Evolutionary conservation across 2,888 invertebrate genomes (phyloP), one percentile per base, ranked within the genome.

Genomic region (Melikaiella ostensackeni): DNA sequence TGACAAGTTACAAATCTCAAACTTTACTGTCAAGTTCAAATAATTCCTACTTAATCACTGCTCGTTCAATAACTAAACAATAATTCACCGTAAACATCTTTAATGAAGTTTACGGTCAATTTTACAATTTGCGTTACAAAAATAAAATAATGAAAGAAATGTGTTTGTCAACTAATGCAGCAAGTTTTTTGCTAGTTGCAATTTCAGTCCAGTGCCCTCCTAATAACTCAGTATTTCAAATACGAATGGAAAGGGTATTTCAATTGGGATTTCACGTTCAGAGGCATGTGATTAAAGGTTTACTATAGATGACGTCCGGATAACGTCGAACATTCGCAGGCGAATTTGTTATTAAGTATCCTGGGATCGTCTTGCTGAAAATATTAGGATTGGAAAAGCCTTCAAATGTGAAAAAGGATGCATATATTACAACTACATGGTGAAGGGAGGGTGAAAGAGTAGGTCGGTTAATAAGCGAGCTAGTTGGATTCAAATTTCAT

Each of bases 401-500:
- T 70, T 70, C 6, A 50, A 27, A 55, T 7, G 30, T 70, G 70
- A 50, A 70, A 70, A 50, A 70, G 50, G 50, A 50, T 59, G 6
- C 21, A 27, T 59, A 27, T 59, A 70, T 70, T 50, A 70, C 33
- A 70, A 70, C 70, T 70, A 70, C 21, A 70, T 70, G 33, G 30
- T 50, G 19, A 33, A 30, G 33, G 70, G 27, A 70, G 50, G n/a
- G 70, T 70, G 33, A 70, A 70, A 70, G 50, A n/a, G 19, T 46
- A 55, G 8, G 33, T 70, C 27, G 50, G 50, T 55, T 70, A 27
- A 70, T 70, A 33, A 70, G 70, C n/a, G 33, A 70, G 30, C 70
- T 70, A 50, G 30, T 33, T 70, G 50, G 30, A 85, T 84, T 85
- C 83, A 86, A 84, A 86, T 88, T 84, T 89, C 87, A 80, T 86